Conservation (phyloP, 2,797 vertebrate genomes). For the Macroramphosus scolopax region DNA sequence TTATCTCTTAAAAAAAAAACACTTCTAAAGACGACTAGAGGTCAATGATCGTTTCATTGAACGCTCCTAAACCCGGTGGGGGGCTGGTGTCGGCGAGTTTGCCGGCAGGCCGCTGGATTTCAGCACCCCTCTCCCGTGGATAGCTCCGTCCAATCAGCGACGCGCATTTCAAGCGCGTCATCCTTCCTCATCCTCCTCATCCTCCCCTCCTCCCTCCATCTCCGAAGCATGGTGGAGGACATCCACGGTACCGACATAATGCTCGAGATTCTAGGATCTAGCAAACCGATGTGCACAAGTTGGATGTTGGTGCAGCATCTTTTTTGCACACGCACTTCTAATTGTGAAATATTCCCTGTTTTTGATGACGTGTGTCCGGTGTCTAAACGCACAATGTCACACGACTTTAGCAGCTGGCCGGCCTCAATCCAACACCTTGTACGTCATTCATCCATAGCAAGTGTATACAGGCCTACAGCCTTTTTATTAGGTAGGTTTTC, state of each 20-base stretch:
- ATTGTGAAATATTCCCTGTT: neutral
- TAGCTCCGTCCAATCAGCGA: constrained; percentile 77
- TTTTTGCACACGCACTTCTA: neutral
- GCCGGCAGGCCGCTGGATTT: constrained; percentile 70
- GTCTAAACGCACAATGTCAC: constrained; percentile 69
- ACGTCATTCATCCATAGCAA: too few relatives aligned
- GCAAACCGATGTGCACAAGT: too few relatives aligned
- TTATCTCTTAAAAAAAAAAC: too few relatives aligned
- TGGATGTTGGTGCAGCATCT: too few relatives aligned
- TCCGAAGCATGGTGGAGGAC: constrained; percentile 64
- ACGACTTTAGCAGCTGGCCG: constrained; percentile 61
- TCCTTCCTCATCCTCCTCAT: constrained; percentile 35
- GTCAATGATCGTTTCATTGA: constrained; percentile 2
- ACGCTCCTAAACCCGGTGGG: constrained; percentile 1
- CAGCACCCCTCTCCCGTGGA: constrained; percentile 75
- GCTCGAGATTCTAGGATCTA: too few relatives aligned
- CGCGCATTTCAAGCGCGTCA: constrained; percentile 44
- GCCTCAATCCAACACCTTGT: too few relatives aligned
- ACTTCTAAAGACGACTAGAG: constrained; percentile 8
- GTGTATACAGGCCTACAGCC: too few relatives aligned
- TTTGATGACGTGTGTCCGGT: constrained; percentile 59
- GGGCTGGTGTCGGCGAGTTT: constrained; percentile 11
- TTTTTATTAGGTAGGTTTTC: too few relatives aligned
- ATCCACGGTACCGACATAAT: too few relatives aligned
- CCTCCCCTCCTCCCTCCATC: constrained; percentile 49